A percentile compares a stretch with the other conserved stretches of the same genome.
Conservation (phyloP, 2,888 invertebrate genomes). For the Parelbella ahira region DNA sequence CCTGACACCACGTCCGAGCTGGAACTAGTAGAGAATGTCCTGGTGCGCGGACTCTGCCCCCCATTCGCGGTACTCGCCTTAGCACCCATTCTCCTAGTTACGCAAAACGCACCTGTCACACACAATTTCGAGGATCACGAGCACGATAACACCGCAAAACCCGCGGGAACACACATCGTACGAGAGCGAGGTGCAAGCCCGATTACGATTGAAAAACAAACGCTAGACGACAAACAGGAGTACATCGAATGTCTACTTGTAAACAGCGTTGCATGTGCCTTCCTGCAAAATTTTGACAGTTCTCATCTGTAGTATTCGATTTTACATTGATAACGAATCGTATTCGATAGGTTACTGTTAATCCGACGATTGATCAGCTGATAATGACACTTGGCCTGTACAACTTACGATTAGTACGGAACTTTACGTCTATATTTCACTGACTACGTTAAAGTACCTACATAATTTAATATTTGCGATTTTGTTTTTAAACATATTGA, state of each 20-base stretch:
- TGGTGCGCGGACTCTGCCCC: conserved; percentile 86
- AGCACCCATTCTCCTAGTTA: conserved; percentile 86
- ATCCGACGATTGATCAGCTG: conserved; percentile 9
- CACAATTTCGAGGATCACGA: conserved; percentile 62
- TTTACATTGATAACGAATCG: conserved; percentile 34
- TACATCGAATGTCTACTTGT: conserved; percentile 62
- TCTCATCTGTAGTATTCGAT: conserved; percentile 39
- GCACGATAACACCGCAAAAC: conserved; percentile 62
- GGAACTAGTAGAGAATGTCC: conserved; percentile 88
- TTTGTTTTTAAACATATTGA: no score
- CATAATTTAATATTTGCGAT: no score
- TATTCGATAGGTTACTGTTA: background rate
- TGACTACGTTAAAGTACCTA: no score
- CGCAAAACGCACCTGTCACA: conserved; percentile 70
- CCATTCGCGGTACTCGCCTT: conserved; percentile 91
- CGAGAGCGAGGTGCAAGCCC: conserved; percentile 42
- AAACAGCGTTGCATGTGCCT: conserved; percentile 76
- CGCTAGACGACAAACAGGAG: conserved; percentile 58
- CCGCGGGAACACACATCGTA: conserved; percentile 73
- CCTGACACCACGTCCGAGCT: conserved; percentile 83
- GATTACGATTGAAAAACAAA: conserved; percentile 47
- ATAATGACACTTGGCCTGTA: no score
- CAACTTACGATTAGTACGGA: no score
- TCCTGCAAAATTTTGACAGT: conserved; percentile 78
- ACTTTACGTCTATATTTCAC: no score